Conservation (phyloP, 2,113 vertebrate species). For the Pyxicephalus adspersus region DNA sequence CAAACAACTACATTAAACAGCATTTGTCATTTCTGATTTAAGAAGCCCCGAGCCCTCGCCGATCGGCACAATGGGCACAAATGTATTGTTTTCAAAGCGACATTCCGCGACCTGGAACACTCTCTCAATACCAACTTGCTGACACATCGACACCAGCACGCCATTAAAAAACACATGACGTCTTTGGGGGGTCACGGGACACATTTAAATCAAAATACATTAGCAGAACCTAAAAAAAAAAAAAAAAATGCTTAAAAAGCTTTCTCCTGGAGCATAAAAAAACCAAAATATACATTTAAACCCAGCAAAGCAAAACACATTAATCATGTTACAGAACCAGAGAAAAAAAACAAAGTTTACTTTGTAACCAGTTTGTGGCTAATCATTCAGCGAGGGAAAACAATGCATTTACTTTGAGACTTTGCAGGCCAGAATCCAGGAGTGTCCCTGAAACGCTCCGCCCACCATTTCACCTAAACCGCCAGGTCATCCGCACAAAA, state of each 20-base stretch:
- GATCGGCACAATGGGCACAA: too few species aligned
- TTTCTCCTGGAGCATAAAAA: neutral
- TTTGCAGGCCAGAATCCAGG: slow-evolving; percentile 26
- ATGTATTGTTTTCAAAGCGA: too few species aligned
- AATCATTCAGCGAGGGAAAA: slow-evolving; percentile 34
- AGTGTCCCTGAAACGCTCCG: slow-evolving; percentile 39
- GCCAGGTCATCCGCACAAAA: slow-evolving; percentile 50
- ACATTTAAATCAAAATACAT: neutral
- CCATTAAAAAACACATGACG: neutral
- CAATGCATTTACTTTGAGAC: slow-evolving; percentile 36
- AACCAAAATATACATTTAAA: neutral
- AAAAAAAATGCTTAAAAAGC: slow-evolving; percentile 1
- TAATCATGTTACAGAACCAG: slow-evolving; percentile 23
- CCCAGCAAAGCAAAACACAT: slow-evolving; percentile 8
- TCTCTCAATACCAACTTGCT: neutral
- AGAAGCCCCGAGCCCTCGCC: too few species aligned
- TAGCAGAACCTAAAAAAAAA: neutral
- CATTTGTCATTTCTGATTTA: too few species aligned
- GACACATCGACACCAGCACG: neutral
- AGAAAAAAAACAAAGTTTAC: slow-evolving; percentile 36
- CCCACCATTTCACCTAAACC: slow-evolving; percentile 46
- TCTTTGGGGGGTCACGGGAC: neutral
- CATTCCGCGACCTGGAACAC: too few species aligned
- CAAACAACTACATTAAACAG: too few species aligned
- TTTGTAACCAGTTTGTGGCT: slow-evolving; percentile 7